Evolutionary conservation across 2,888 invertebrate genomes (phyloP).

Genomic region (Odontothrips loti): DNA sequence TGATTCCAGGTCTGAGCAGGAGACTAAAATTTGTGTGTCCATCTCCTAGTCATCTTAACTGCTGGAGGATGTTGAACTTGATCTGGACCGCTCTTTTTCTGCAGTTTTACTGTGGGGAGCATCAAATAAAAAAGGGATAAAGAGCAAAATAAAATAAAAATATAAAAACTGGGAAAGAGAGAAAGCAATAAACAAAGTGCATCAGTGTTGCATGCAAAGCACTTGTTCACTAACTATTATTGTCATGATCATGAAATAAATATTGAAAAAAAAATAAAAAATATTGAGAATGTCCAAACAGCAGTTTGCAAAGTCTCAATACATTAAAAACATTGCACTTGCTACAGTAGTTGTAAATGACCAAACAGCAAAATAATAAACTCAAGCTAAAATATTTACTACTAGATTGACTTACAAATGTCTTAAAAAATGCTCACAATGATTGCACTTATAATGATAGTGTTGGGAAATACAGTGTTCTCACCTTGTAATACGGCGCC

Average conservation of each 20-base stretch:
- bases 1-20: no score
- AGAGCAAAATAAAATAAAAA: constrained; percentile 42
- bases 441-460: constrained; percentile 31
- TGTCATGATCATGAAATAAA: constrained; percentile 16
- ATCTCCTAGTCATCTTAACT: not conserved
- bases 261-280: constrained; percentile 31
- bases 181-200: not conserved
- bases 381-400: constrained; percentile 36
- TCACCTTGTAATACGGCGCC: constrained; percentile 93
- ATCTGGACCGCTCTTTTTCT: constrained; percentile 38
- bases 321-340: not conserved
- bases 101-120: constrained; percentile 54
- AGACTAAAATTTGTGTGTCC: no score
- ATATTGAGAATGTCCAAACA: constrained; percentile 29
- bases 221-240: not conserved
- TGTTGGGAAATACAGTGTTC: constrained; percentile 33
- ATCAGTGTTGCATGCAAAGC: not conserved
- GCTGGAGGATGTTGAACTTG: constrained; percentile 22
- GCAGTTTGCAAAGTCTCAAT: not conserved
- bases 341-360: constrained; percentile 35
- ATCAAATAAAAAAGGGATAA: constrained; percentile 40
- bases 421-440: constrained; percentile 32
- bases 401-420: constrained; percentile 29
- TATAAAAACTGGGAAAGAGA: not conserved
- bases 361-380: constrained; percentile 22